A percentile compares a stretch with the other conserved stretches of the same genome.
These are phyloP conservation scores for Prenolepis imparis DNA, from an alignment of 2,888 invertebrate genomes.

Conservation along the genomic window DNA sequence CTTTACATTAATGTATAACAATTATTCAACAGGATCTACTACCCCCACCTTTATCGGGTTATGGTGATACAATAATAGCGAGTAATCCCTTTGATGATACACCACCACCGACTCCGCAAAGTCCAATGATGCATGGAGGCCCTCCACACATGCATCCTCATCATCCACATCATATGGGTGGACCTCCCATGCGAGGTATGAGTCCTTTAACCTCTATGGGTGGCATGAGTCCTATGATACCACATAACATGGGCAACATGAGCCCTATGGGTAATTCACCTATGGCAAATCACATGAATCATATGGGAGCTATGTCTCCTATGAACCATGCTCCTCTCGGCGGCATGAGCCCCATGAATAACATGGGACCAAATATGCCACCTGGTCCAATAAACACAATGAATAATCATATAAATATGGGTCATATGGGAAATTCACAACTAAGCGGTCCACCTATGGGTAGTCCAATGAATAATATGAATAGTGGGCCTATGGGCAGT, in stretches of 20 bases:
- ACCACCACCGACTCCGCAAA: conserved; percentile 88
- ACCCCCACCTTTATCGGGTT: conserved; percentile 94
- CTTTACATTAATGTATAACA: neutral
- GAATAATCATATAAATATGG: conserved; percentile 87
- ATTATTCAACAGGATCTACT: conserved; percentile 89
- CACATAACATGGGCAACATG: conserved; percentile 85
- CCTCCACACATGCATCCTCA: conserved; percentile 86
- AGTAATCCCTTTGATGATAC: conserved; percentile 98
- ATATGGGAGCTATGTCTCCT: conserved; percentile 88
- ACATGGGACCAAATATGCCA: conserved; percentile 92
- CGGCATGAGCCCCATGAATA: conserved; percentile 90
- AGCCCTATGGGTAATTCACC: conserved; percentile 85
- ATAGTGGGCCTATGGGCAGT: conserved; percentile 88
- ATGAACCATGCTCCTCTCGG: conserved; percentile 89
- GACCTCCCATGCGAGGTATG: conserved; percentile 90
- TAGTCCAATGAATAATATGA: conserved; percentile 88
- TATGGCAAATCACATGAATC: conserved; percentile 88
- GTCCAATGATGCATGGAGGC: conserved; percentile 87
- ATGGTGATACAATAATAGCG: conserved; percentile 97
- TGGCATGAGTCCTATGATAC: conserved; percentile 86
- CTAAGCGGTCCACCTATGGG: conserved; percentile 89
- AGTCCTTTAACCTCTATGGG: conserved; percentile 87
- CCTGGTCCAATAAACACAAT: conserved; percentile 89
- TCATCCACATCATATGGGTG: conserved; percentile 89
- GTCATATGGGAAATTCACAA: conserved; percentile 86